Evolutionary conservation across 1,140 invertebrate species (phyloP).

Genomic region (Drosophila sturtevanti): DNA sequence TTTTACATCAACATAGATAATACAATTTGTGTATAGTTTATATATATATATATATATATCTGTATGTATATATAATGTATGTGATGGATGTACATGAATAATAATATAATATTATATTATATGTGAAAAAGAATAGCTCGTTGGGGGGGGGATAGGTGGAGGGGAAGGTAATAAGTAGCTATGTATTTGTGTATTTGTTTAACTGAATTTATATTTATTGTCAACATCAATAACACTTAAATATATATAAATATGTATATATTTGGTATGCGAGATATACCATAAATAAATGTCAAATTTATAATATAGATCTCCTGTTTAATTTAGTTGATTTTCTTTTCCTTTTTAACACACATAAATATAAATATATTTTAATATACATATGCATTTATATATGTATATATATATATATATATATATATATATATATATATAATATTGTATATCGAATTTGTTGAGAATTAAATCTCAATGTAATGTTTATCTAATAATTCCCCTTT

Average conservation of each 20-base stretch:
- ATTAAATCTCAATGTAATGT: slow-evolving; percentile 7
- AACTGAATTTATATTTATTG: slow-evolving; percentile 67
- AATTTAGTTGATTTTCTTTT: slow-evolving; percentile 18
- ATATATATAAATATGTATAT: slow-evolving; percentile 52
- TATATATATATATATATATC: slow-evolving; percentile 12
- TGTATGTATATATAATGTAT: slow-evolving; percentile 6
- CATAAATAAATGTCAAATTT: slow-evolving; percentile 55
- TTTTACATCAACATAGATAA: slow-evolving; percentile 7
- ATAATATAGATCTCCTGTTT: slow-evolving; percentile 32
- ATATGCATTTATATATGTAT: slow-evolving; percentile 32
- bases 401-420: slow-evolving; percentile 39
- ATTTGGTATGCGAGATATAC: slow-evolving; percentile 56
- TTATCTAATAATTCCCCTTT: slow-evolving; percentile 32
- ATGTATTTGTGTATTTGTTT: slow-evolving; percentile 11
- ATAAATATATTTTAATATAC: slow-evolving; percentile 32
- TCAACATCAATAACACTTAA: slow-evolving; percentile 75
- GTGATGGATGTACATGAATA: background rate
- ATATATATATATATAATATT: slow-evolving; percentile 20
- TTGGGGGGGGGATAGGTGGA: background rate
- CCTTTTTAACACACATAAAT: slow-evolving; percentile 52
- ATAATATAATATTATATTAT: background rate
- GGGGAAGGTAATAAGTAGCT: background rate
- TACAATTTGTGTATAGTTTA: slow-evolving; percentile 4
- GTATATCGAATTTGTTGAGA: background rate
- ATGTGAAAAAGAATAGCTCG: background rate